Evolutionary conservation across 2,888 invertebrate genomes (phyloP), one percentile per base, ranked within the genome.

Genomic region (Rhamnusium bicolor): DNA sequence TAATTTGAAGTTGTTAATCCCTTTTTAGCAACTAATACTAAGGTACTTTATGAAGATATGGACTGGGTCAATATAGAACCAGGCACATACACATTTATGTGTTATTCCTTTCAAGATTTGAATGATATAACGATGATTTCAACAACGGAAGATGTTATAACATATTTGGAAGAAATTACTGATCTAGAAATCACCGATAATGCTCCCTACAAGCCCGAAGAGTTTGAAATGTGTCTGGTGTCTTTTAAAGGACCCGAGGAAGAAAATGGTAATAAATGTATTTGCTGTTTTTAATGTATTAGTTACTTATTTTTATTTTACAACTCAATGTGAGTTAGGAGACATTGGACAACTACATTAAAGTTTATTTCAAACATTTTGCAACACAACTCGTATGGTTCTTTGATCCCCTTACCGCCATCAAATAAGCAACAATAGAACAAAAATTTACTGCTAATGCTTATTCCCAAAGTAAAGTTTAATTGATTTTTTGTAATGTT

Each of bases 201-300:
- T 12, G 63, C 53, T 10, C 77, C 84, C 1, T 83, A 84, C 71
- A 46, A 58, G 4, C 84, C 86, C 1, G 62, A 69, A 40, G 12
- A 65, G 2, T 72, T 72, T 14, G 84, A 85, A 73, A 79, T 85
- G 75, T 85, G 85, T 72, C 47, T 85, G 21, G 85, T 82, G 1
- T 70, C 77, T 7, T 82, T 77, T 71, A 79, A 81, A 70, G 81
- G 79, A 69, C 68, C 72, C 0, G 77, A 73, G n/a, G 73, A 74
- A 8, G 51, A 53, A 24, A 73, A 77, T 74, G 73, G 81, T 80
- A 75, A 71, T 10, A n/a, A 40, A 16, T 27, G 24, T 8, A 32
- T 16, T 27, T n/a, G 14, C 24, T 21, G 29, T 29, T 27, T 24
- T 24, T 24, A 24, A 24, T 24, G 2, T 6, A 24, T 24, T 24